A percentile compares a stretch with the other conserved stretches of the same genome.
Evolutionary conservation across 1,140 invertebrate genomes (phyloP).

Genomic region (Hesperophylax magnus): DNA sequence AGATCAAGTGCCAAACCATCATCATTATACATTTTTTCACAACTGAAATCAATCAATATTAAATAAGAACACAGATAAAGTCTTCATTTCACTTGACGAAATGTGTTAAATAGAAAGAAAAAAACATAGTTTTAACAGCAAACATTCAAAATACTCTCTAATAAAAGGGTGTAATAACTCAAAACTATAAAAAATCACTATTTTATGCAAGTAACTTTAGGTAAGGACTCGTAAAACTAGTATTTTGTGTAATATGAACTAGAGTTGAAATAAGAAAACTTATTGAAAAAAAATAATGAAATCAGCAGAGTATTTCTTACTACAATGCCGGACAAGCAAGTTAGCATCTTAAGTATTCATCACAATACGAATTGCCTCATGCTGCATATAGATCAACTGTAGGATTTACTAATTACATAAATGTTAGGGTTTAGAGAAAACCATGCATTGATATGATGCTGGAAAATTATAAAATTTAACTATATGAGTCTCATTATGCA

Average conservation of each 20-base stretch:
- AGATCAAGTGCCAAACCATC: conserved; percentile 17
- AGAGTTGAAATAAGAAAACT: neutral
- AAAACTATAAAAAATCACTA: conserved; percentile 11
- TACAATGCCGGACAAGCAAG: conserved; percentile 11
- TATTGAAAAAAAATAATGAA: neutral
- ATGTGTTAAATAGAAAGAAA: too few relatives aligned
- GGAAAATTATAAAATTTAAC: too few relatives aligned
- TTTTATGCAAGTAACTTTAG: conserved; percentile 8
- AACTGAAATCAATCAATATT: neutral
- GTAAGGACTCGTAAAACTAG: conserved; percentile 17
- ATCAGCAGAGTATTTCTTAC: conserved; percentile 9
- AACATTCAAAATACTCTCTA: conserved; percentile 17
- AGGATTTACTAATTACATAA: too few relatives aligned
- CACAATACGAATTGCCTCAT: too few relatives aligned
- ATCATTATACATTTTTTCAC: neutral
- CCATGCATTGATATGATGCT: too few relatives aligned
- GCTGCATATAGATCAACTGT: too few relatives aligned
- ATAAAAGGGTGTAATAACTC: conserved; percentile 14
- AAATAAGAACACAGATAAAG: too few relatives aligned
- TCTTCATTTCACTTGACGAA: too few relatives aligned
- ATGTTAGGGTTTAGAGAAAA: too few relatives aligned
- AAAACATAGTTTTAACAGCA: neutral
- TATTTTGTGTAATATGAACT: conserved; percentile 9
- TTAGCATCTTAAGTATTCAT: neutral
- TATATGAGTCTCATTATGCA: too few relatives aligned